A percentile compares a stretch with the other conserved stretches of the same genome.
phyloP scores from a whole-genome alignment of 2,888 invertebrate genomes.

The Eupelmus urozonus region DNA sequence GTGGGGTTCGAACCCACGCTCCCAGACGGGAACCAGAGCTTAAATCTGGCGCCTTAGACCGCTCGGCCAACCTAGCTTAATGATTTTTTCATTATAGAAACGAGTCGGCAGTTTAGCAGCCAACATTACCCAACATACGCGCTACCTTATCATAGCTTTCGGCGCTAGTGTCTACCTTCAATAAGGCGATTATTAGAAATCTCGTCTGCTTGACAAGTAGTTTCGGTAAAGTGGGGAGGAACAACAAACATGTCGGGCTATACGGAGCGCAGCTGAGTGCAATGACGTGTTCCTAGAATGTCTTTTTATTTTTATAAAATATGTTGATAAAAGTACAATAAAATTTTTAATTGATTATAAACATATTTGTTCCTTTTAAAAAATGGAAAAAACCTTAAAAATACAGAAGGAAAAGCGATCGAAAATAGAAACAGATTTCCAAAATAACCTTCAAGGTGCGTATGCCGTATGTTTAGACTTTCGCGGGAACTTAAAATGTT shows the following conservation, averaged over 20 bases:
- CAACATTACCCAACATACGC: too few relatives aligned
- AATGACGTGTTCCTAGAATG: slow-evolving; percentile 42
- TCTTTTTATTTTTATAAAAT: slow-evolving; percentile 7
- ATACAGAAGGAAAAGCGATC: slow-evolving; percentile 16
- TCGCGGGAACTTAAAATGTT: slow-evolving; percentile 26
- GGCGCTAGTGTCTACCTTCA: too few relatives aligned
- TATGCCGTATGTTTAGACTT: slow-evolving; percentile 18
- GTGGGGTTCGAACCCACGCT: slow-evolving; percentile 85
- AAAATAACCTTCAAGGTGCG: slow-evolving; percentile 53
- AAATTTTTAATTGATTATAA: background rate
- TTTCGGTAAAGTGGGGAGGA: slow-evolving; percentile 6
- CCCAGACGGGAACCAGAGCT: slow-evolving; percentile 83
- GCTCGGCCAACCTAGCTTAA: slow-evolving; percentile 84
- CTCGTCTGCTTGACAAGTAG: slow-evolving; percentile 12
- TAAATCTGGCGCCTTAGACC: slow-evolving; percentile 85
- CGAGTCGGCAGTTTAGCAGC: too few relatives aligned
- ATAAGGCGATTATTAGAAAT: background rate
- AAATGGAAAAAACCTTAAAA: slow-evolving; percentile 50
- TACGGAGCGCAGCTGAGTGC: background rate
- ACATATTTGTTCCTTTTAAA: background rate
- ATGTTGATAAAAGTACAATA: background rate
- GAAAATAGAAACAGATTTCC: slow-evolving; percentile 15
- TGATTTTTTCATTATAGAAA: too few relatives aligned
- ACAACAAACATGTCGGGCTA: slow-evolving; percentile 45
- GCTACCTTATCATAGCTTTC: too few relatives aligned